A percentile compares a stretch with the other conserved stretches of the same genome.
Evolutionary conservation across 2,113 vertebrate genomes (phyloP).

Genomic region (Dascyllus trimaculatus): DNA sequence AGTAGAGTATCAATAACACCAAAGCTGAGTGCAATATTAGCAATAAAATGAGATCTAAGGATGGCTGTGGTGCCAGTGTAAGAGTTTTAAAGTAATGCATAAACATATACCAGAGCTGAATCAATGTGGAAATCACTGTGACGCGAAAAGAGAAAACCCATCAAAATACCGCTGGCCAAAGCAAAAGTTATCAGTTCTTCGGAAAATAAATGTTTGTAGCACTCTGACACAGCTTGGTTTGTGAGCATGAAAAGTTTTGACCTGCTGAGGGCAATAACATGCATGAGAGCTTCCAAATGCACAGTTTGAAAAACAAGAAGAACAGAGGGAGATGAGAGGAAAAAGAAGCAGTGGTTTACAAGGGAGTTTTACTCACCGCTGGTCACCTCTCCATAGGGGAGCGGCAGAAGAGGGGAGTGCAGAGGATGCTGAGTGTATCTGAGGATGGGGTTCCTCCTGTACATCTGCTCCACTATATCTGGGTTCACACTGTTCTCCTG

Average conservation of each 20-base stretch:
- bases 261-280: not conserved
- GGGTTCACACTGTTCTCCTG: conserved; percentile 92
- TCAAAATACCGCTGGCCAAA: not conserved
- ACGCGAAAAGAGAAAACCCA: no score
- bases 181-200: not conserved
- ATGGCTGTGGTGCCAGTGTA: no score
- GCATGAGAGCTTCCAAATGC: not conserved
- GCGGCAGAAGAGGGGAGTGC: conserved; percentile 91
- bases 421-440: conserved; percentile 94
- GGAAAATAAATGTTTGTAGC: not conserved
- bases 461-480: conserved; percentile 92
- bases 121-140: no score
- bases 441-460: conserved; percentile 92
- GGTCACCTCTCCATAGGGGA: conserved; percentile 91
- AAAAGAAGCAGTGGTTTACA: not conserved
- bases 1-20: fast-evolving
- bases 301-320: not conserved
- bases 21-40: no score
- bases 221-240: not conserved
- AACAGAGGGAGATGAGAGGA: no score
- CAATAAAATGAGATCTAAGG: no score
- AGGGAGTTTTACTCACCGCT: conserved; percentile 81
- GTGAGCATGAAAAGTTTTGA: not conserved
- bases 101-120: no score
- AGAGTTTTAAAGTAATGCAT: no score